Conservation (phyloP, 2,797 vertebrate genomes). For the Cuniculus paca region DNA sequence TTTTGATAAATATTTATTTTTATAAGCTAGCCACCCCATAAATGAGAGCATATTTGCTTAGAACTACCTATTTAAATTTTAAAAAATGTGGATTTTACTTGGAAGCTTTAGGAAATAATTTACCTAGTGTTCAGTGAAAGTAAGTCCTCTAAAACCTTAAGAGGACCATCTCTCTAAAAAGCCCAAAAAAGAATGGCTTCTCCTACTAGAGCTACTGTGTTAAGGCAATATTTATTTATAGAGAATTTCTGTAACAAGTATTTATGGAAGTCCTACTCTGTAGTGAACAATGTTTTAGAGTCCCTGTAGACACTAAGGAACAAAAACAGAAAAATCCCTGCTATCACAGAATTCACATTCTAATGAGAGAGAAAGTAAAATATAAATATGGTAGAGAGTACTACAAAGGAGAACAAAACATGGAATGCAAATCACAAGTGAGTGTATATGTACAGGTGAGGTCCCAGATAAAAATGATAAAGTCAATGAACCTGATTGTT, state of each 20-base stretch:
- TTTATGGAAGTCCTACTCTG: slow-evolving; percentile 1
- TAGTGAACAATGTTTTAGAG: not conserved
- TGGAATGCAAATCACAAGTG: not conserved
- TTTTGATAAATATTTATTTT: not conserved
- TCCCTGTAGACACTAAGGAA: not conserved
- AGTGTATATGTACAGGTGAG: not conserved
- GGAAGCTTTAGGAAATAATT: slow-evolving; percentile 51
- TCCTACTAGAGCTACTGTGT: not conserved
- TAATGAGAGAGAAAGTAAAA: slow-evolving; percentile 10
- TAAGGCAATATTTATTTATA: not conserved
- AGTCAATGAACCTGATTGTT: not conserved
- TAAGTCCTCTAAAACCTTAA: not conserved
- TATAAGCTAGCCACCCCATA: not conserved
- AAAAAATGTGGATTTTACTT: not conserved
- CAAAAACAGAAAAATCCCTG: slow-evolving; percentile 37
- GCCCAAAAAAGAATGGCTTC: not conserved
- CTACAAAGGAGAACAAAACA: not conserved
- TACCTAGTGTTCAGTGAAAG: not conserved
- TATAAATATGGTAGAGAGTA: not conserved
- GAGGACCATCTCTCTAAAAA: not conserved
- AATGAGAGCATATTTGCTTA: not conserved
- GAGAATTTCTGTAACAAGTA: slow-evolving; percentile 21
- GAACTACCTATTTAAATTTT: not conserved
- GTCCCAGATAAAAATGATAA: slow-evolving; percentile 17
- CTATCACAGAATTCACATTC: not conserved